Base-by-base conservation (phyloP, 2,888 invertebrate genomes). In the Pseudoips prasinana region DNA sequence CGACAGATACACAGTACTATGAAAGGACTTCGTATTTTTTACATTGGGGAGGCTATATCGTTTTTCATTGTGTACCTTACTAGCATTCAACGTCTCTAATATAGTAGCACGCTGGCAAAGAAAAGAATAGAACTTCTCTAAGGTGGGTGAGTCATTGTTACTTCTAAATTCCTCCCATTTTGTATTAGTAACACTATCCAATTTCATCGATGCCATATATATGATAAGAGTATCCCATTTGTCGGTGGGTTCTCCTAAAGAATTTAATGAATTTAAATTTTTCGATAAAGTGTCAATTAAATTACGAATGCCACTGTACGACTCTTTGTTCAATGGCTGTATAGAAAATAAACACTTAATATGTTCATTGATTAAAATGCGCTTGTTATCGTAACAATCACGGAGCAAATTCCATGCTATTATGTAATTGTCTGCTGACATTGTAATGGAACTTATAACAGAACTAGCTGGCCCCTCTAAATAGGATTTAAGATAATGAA, bases 141-240 rank as follows among this genome's bases (percentile, higher is more conserved):
- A n/a, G 1, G 3, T 22, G 2, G 29, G 22, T 1, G 3, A 7
- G 0, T 22, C 11, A 1, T 1, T n/a, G 1, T 3, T 7, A 19
- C 9, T 25, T 19, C 9, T 30, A 25, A 19, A 11, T 25, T 30
- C 30, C 8, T 30, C 30, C 30, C 25, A 30, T 19, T 30, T 30
- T 6, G 6, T n/a, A 29, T 14, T 8, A 8, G 29, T 22, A 1
- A 14, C 22, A 22, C n/a, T 11, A 7, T 29, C 29, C 20, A 29
- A 8, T 8, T 29, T 29, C 2, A 4, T 7, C 1, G n/a, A 20
- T 2, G 20, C 7, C 29, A 29, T 29, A 22, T 20, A 29, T 22
- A 29, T 29, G 8, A 29, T 29, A 8, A 29, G 7, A 5, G 20
- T 5, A 20, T 20, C 20, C 20, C 20, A 20, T 7, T 20, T 20